These are phyloP conservation scores for Crotalus tigris DNA, from an alignment of 2,113 vertebrate genomes.

Conservation along the genomic window DNA sequence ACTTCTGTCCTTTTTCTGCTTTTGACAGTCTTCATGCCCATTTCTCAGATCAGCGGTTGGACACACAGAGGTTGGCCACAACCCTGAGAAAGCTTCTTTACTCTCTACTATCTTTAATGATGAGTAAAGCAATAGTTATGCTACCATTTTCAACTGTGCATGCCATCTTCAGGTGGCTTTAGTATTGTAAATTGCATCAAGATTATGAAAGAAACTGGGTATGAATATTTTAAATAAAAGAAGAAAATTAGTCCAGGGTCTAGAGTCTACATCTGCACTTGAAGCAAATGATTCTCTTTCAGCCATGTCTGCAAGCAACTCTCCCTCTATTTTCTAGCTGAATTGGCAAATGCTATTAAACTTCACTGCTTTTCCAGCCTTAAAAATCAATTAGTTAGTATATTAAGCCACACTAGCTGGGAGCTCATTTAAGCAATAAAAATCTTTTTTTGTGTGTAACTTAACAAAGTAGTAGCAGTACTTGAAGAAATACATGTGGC, in stretches of 20 bases:
- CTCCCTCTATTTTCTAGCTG: conserved; percentile 58
- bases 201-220: neutral
- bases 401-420: conserved; percentile 73
- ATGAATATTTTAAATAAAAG: neutral
- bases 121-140: neutral
- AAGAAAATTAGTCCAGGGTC: neutral
- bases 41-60: neutral
- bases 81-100: neutral
- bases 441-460: conserved; percentile 56
- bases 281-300: neutral
- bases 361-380: conserved; percentile 71
- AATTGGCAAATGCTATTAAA: conserved; percentile 74
- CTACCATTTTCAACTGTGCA: neutral
- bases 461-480: conserved; percentile 55
- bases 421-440: conserved; percentile 75
- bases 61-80: neutral
- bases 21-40: neutral
- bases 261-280: neutral
- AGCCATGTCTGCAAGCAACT: conserved; percentile 3
- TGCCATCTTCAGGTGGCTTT: neutral
- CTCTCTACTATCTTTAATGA: neutral
- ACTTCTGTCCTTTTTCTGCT: neutral
- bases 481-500: neutral
- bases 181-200: neutral
- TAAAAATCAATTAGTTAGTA: conserved; percentile 76